Evolutionary conservation across 2,113 vertebrate genomes (phyloP).

Genomic region (Scortum barcoo): DNA sequence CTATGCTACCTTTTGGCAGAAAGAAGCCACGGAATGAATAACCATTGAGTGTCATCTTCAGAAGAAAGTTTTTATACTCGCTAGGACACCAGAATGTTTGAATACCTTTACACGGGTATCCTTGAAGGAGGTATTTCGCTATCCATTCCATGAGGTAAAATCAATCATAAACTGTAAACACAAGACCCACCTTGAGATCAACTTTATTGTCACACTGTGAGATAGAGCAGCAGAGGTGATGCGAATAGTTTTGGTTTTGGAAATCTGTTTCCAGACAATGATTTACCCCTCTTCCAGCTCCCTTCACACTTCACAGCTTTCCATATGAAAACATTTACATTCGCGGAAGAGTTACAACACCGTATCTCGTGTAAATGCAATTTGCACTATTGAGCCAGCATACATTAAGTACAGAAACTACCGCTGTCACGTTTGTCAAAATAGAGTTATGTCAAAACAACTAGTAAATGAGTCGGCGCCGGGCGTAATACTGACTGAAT

Average conservation of each 20-base stretch:
- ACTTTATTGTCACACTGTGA: slow-evolving; percentile 27
- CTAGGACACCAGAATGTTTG: background rate
- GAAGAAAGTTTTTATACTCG: background rate
- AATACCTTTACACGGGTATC: background rate
- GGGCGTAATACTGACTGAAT: slow-evolving; percentile 2
- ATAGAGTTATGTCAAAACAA: background rate
- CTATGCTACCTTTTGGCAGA: background rate
- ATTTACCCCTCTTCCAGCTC: slow-evolving; percentile 2
- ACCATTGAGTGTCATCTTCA: background rate
- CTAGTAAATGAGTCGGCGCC: background rate
- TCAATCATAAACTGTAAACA: slow-evolving; percentile 15
- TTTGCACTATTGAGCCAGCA: background rate
- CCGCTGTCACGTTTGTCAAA: background rate
- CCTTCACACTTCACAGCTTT: background rate
- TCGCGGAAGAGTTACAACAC: background rate
- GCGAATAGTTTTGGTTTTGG: background rate
- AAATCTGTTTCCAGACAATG: slow-evolving; percentile 20
- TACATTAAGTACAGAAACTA: background rate
- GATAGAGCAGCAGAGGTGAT: slow-evolving; percentile 25
- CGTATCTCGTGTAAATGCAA: background rate
- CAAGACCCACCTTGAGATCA: slow-evolving; percentile 9
- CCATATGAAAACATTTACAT: slow-evolving; percentile 12
- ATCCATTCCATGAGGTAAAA: slow-evolving; percentile 27
- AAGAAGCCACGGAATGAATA: background rate
- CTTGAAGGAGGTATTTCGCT: background rate